Base-by-base conservation (phyloP, 2,113 vertebrate species). In the Lycaon pictus region DNA sequence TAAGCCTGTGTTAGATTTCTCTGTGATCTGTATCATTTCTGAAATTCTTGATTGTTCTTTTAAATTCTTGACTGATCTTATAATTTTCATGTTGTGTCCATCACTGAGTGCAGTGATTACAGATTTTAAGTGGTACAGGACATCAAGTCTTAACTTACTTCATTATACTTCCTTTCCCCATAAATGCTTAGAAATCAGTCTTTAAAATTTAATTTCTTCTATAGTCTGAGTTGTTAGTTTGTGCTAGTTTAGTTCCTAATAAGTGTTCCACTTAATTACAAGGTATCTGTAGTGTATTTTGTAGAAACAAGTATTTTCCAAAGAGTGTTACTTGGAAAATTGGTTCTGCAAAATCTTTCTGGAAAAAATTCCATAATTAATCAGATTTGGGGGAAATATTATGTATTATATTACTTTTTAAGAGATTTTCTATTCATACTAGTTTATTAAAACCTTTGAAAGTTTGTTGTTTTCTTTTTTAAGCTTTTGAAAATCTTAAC, bases 361-460 rank as follows among this genome's bases (percentile, higher is more conserved):
- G 48, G 51, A 32, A 83, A 79, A 76, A 93, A 56, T 77, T 96
- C 16, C 58, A 32, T 80, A 90, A 27, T 88, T 90, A 84, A 56
- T 79, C 92, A 84, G 55, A 9, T 87, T 92, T 85, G 82, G 51
- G 51, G 48, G 2, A 80, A 86, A 86, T 17, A 81, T 37, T 96
- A 53, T 72, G 2, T 69, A 51, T 93, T 95, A 20, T 43, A 77
- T 90, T 94, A 86, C 19, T 35, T 65, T 94, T 72, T 80, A 51
- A 96, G 74, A 92, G 13, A 71, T 58, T 91, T 0, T n/a, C 48
- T 92, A 32, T 88, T 91, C 65, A 67, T 94, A 60, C 43, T 93
- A 74, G 60, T 7, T 93, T 72, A 72, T 87, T 95, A 93, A 84
- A 88, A 27, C 7, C 58, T 85, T 88, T 95, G 56, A 95, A 96